phyloP scores from a whole-genome alignment of 2,797 vertebrate genomes.

The Babyrousa celebensis region DNA sequence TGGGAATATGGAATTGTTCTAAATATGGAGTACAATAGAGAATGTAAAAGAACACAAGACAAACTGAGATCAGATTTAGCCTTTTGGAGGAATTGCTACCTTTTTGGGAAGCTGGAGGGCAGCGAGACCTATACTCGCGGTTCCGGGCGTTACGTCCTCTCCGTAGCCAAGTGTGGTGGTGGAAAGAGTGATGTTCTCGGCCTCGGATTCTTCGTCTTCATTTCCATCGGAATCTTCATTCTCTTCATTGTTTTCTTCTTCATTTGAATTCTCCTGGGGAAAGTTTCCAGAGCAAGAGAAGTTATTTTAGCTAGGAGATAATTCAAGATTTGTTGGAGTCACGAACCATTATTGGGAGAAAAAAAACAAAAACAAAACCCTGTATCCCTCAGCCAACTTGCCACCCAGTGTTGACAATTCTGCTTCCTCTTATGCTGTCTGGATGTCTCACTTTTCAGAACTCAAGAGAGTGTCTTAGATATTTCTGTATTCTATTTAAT shows the following conservation, averaged over 20 bases:
- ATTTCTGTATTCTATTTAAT: conserved; percentile 21
- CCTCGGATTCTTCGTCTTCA: conserved; percentile 78
- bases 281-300: neutral
- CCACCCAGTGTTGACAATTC: neutral
- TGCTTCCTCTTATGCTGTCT: neutral
- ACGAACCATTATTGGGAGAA: neutral
- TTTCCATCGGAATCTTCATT: conserved; percentile 81
- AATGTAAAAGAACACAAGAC: neutral
- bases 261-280: conserved; percentile 87
- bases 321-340: neutral
- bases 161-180: conserved; percentile 61
- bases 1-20: too few species aligned
- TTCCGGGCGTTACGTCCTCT: neutral
- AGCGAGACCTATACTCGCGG: conserved; percentile 34
- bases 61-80: neutral
- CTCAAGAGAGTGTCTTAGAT: neutral
- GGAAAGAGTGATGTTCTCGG: conserved; percentile 76
- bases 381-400: neutral
- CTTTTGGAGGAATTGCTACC: conserved; percentile 71
- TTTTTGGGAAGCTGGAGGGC: conserved; percentile 78
- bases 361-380: neutral
- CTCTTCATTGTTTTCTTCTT: conserved; percentile 84
- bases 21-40: too few species aligned
- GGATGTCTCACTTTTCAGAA: conserved; percentile 16
- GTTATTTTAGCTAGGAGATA: neutral